These are phyloP conservation scores for Hyphantria cunea DNA, from an alignment of 1,140 invertebrate species.

Conservation along the genomic window DNA sequence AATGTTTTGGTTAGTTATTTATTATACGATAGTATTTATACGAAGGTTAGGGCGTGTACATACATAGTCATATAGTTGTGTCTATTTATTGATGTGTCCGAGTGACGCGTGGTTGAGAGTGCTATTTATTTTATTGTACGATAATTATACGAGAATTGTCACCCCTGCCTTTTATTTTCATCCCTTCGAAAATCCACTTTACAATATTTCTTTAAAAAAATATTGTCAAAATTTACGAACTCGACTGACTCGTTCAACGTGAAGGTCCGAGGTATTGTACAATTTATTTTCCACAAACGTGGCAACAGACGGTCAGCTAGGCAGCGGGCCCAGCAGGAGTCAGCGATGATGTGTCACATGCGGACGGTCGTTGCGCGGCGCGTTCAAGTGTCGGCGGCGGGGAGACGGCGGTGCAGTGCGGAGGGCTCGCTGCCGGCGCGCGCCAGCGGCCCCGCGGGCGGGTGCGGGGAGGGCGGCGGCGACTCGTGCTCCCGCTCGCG, in stretches of 20 bases:
- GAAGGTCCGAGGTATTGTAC: too few species aligned
- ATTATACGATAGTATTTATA: background rate
- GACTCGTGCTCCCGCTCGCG: constrained; percentile 69
- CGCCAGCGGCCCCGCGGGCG: constrained; percentile 27
- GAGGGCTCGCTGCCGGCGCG: constrained; percentile 57
- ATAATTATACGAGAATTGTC: constrained; percentile 33
- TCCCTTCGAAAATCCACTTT: background rate
- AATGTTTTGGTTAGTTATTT: constrained; percentile 1
- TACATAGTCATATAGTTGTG: constrained; percentile 30
- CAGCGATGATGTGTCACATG: too few species aligned
- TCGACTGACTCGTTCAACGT: too few species aligned
- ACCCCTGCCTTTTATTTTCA: constrained; percentile 4
- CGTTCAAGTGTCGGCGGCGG: constrained; percentile 13
- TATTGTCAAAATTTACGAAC: too few species aligned
- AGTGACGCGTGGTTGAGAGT: constrained; percentile 48
- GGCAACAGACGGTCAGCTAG: too few species aligned
- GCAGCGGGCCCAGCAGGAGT: too few species aligned
- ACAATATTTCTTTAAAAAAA: too few species aligned
- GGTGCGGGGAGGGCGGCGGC: constrained; percentile 44
- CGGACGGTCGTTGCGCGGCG: constrained; percentile 21
- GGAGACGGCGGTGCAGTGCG: constrained; percentile 23
- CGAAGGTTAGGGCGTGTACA: constrained; percentile 1
- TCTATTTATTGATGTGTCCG: constrained; percentile 58
- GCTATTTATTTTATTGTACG: constrained; percentile 60
- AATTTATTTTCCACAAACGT: too few species aligned